Base-by-base conservation (phyloP, 2,797 vertebrate genomes). In the Rhyacichthys aspro region DNA sequence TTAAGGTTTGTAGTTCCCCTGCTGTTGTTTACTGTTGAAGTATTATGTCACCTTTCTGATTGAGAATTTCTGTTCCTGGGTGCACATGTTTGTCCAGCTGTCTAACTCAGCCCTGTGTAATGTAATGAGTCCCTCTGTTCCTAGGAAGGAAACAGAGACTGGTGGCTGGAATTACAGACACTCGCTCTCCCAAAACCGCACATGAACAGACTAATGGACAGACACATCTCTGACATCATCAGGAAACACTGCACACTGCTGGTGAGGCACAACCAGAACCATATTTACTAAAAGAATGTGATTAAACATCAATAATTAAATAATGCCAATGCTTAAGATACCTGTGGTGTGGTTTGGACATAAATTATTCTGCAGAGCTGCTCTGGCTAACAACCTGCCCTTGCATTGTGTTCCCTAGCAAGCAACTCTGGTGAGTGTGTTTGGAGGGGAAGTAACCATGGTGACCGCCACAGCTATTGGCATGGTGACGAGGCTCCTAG, bases 111-210 rank as follows among this genome's bases (percentile, higher is more conserved):
- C 43, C 68, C 70, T 50, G 57, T 37, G 72, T 85, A 86, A 89
- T 74, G 61, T 64, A 82, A 89, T 83, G 72, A 84, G 43, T 50
- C 60, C 65, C 34, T 65, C 48, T 55, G 72, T 77, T 55, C 79
- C 67, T 56, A 78, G 72, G 68, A 71, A 79, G 83, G 88, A 91
- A 91, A 86, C 78, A 70, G 86, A 91, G 80, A 86, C 76, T 63
- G 1, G 0, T 43, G 84, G 67, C 84, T 93, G 89, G 74, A 92
- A 93, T 93, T 92, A 90, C 91, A 92, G 50, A 59, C 74, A 38
- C 52, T 33, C 8, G 17, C 77, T 68, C 72, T 68, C 72, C 76
- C 60, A 65, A 75, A 60, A 64, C 63, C 63, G 36, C 65, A 54
- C 43, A 52, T 34, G 12, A 39, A 42, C 48, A 54, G 55, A 62